Base-by-base conservation (phyloP, 2,113 vertebrate species). In the Hiodon tergisus region DNA sequence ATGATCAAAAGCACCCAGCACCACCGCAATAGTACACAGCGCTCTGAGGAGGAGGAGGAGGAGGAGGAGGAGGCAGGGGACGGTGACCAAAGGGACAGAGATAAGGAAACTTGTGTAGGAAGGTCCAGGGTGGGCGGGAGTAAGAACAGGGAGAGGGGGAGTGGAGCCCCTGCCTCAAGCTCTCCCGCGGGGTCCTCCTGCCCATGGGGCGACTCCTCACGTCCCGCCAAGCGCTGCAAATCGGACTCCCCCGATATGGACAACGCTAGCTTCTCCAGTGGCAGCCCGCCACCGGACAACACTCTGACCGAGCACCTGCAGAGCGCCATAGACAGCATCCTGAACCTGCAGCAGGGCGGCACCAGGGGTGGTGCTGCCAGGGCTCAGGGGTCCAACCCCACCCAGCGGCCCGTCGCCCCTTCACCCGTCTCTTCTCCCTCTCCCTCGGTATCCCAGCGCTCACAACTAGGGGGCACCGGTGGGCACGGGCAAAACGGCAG, bases 251-350 rank as follows among this genome's bases (percentile, higher is more conserved):
- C 93, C 0, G 95, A 96, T 47, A 92, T 97, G 92, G 96, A 97
- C 87, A 95, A 96, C 17, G 95, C 96, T 76, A 96, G 95, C 79
- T 98, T 98, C 83, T 96, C 95, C 72, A 98, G 95, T 11, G 95
- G 96, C 78, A 97, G 96, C 83, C 95, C 96, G 0, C 93, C 91
- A 60, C 94, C 93, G 2, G 95, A 97, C 11, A 94, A 96, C 79
- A 88, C 94, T 0, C 91, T 98, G 50, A 96, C 90, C 0, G 94
- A 98, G 78, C 96, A 98, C 85, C 90, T 98, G 4, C 96, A 98
- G 89, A 96, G 94, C 17, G 95, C 96, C 84, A 98, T 98, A 71
- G 95, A 98, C 89, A 96, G 95, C 89, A 98, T 98, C 87, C 92
- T 98, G 1, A 97, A 98, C 88, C 91, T 98, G 59, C 95, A 98